Evolutionary conservation across 2,888 invertebrate genomes (phyloP).

Genomic region (Neoaliturus tenellus): DNA sequence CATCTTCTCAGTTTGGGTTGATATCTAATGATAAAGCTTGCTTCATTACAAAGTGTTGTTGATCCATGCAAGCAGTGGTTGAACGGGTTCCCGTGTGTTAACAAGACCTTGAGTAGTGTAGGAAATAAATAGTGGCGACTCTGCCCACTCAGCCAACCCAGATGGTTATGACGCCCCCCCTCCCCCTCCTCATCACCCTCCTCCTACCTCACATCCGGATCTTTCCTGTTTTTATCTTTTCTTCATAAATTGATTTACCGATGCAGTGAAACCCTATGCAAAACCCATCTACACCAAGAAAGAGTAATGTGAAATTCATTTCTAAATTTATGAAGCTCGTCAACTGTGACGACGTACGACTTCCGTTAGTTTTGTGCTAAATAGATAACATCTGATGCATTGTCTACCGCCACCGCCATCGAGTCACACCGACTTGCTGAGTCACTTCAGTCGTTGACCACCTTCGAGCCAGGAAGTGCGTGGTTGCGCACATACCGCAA

Average conservation of each 20-base stretch:
- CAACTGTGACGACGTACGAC: neutral
- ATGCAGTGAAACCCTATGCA: no score
- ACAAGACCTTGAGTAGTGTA: neutral
- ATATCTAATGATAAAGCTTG: no score
- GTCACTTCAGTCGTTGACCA: neutral
- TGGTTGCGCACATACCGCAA: no score
- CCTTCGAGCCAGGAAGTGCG: no score
- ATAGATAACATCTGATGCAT: neutral
- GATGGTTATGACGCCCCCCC: neutral
- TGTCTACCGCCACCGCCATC: neutral
- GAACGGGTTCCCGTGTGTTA: slow-evolving; percentile 1
- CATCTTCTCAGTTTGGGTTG: no score
- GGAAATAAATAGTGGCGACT: neutral
- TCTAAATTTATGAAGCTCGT: no score
- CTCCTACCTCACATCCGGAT: neutral
- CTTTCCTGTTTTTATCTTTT: no score
- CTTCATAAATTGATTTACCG: no score
- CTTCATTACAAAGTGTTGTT: no score
- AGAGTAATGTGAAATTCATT: no score
- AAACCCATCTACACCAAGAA: no score
- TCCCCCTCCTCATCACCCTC: neutral
- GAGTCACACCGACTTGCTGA: neutral
- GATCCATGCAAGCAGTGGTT: neutral
- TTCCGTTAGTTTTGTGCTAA: slow-evolving; percentile 1
- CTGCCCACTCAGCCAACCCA: neutral